A percentile compares a stretch with the other conserved stretches of the same genome.
Evolutionary conservation across 2,113 vertebrate species (phyloP).

Genomic region (Gavia stellata): DNA sequence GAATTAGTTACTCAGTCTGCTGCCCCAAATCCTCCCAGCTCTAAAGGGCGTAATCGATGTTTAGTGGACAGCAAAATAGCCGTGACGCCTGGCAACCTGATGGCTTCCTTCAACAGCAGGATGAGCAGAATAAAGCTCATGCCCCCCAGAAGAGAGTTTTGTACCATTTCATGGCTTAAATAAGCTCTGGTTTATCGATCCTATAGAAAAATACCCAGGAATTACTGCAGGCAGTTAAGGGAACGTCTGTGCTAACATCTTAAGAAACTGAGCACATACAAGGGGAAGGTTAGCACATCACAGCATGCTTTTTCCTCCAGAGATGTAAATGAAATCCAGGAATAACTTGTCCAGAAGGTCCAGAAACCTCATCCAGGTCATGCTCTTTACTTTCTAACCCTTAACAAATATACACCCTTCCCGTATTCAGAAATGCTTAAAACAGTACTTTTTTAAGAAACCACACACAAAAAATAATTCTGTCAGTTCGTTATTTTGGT

Average conservation of each 20-base stretch:
- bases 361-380: not conserved
- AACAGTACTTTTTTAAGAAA: not conserved
- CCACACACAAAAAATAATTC: not conserved
- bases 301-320: not conserved
- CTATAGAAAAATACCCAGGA: not conserved
- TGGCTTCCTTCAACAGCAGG: not conserved
- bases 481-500: not conserved
- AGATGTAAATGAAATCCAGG: not conserved
- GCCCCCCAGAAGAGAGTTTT: not conserved
- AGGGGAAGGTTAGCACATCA: not conserved
- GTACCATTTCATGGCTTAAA: not conserved
- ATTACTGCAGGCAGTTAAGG: not conserved
- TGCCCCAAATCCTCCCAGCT: not conserved
- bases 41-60: fast-evolving
- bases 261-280: not conserved
- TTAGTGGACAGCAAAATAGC: not conserved
- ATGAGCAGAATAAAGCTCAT: not conserved
- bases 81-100: not conserved
- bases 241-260: not conserved
- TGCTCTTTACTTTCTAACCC: not conserved
- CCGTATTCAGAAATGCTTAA: not conserved
- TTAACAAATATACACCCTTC: not conserved
- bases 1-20: not conserved
- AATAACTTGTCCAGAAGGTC: not conserved
- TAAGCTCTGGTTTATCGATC: not conserved